Evolutionary conservation across 2,797 vertebrate species (phyloP).

Genomic region (Gephyroberyx darwinii): DNA sequence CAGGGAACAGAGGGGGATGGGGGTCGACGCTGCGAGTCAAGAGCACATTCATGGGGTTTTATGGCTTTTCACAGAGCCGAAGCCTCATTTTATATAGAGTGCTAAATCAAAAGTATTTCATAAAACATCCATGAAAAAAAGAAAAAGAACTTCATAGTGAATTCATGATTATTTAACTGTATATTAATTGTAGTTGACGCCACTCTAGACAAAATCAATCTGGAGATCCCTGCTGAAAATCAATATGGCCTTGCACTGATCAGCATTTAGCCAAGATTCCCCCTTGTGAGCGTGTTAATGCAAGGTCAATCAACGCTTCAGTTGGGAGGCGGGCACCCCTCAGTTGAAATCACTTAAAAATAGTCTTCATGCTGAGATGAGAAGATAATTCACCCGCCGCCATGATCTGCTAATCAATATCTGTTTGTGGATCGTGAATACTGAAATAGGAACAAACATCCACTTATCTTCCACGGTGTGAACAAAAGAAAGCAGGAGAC

Average conservation of each 20-base stretch:
- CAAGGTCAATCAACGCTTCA: conserved; percentile 68
- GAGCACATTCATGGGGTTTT: conserved; percentile 44
- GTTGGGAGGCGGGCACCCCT: conserved; percentile 24
- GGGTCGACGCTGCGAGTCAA: conserved; percentile 53
- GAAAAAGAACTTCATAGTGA: neutral
- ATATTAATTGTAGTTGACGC: conserved; percentile 38
- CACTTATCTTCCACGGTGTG: conserved; percentile 1
- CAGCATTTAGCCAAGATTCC: conserved; percentile 65
- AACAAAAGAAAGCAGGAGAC: conserved; percentile 22
- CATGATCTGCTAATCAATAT: conserved; percentile 44
- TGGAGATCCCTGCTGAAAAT: conserved; percentile 44
- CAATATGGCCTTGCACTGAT: conserved; percentile 66
- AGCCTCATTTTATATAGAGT: conserved; percentile 26
- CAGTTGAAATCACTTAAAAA: conserved; percentile 45
- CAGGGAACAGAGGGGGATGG: conserved; percentile 3
- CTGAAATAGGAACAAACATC: conserved; percentile 43
- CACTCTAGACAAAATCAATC: conserved; percentile 55
- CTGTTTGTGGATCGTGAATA: conserved; percentile 39
- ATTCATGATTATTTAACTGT: conserved; percentile 29
- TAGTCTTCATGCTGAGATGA: conserved; percentile 54
- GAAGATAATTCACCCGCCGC: conserved; percentile 27
- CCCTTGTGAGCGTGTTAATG: conserved; percentile 59
- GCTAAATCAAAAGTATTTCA: conserved; percentile 2
- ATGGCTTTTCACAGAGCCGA: conserved; percentile 30
- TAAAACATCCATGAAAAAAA: neutral